These are phyloP conservation scores for Eueremaeus valkanovi DNA, from an alignment of 2,888 invertebrate species.

Conservation along the genomic window DNA sequence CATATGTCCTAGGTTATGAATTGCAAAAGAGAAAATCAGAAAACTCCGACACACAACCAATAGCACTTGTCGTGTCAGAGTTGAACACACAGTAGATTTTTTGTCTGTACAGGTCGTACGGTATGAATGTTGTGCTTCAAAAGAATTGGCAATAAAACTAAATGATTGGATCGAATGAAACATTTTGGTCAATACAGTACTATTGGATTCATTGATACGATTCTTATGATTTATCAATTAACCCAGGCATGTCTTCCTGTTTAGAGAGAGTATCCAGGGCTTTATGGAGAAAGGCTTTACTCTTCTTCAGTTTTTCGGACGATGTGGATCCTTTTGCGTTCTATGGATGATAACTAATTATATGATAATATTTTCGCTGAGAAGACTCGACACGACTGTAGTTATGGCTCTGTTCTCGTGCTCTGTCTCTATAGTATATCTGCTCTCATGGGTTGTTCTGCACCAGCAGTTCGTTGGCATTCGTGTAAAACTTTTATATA, in stretches of 20 bases:
- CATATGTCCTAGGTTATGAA: no score
- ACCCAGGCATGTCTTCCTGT: not conserved
- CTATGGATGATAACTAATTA: conserved; percentile 88
- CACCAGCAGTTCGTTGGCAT: conserved; percentile 95
- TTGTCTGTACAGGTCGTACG: no score
- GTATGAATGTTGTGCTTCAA: no score
- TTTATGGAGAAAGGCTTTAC: conserved; percentile 88
- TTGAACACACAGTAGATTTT: no score
- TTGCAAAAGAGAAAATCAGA: no score
- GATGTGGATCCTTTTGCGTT: conserved; percentile 79
- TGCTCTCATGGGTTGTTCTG: conserved; percentile 90
- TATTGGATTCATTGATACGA: no score
- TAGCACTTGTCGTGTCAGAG: no score
- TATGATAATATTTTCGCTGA: conserved; percentile 80
- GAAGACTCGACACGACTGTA: conserved; percentile 79
- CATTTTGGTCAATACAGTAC: no score
- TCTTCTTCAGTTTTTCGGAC: conserved; percentile 68
- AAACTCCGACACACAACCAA: no score
- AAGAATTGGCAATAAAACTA: no score
- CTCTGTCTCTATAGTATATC: conserved; percentile 85
- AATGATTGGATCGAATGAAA: no score
- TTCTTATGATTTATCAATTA: not conserved
- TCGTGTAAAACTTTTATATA: conserved; percentile 60
- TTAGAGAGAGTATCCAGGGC: conserved; percentile 73
- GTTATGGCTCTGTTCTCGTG: conserved; percentile 89